Percentiles rank a stretch among this genome's conserved stretches.
phyloP scores from a whole-genome alignment of 2,888 invertebrate genomes.

The Macrosoma leucophasiata region DNA sequence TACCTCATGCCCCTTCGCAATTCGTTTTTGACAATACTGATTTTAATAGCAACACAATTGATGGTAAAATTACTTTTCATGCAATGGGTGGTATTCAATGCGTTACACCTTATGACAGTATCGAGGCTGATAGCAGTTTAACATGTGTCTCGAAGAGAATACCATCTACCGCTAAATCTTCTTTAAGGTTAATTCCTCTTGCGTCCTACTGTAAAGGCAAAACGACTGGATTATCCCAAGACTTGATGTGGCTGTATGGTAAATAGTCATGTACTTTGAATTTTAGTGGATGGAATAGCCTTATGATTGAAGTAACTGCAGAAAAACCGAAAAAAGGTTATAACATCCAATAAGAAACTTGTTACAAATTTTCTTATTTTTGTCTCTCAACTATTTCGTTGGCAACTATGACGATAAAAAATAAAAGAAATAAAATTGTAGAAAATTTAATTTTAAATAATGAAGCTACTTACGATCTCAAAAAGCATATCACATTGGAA shows the following conservation, averaged over 20 bases:
- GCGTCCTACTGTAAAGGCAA: conserved; percentile 18
- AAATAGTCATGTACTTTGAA: conserved; percentile 14
- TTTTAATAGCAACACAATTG: conserved; percentile 19
- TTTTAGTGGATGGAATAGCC: conserved; percentile 32
- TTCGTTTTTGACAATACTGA: conserved; percentile 25
- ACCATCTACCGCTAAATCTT: conserved; percentile 12
- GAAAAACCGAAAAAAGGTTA: too few species aligned
- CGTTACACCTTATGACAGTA: conserved; percentile 14
- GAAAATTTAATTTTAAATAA: too few species aligned
- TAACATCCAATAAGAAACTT: too few species aligned
- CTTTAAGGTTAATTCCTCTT: conserved; percentile 13
- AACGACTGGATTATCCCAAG: conserved; percentile 15
- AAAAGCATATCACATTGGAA: too few species aligned
- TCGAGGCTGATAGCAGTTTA: conserved; percentile 14
- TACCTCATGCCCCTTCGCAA: conserved; percentile 14
- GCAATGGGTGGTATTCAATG: conserved; percentile 23
- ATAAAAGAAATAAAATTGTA: too few species aligned
- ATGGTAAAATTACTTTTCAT: conserved; percentile 22
- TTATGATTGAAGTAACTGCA: conserved; percentile 29
- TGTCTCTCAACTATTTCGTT: too few species aligned
- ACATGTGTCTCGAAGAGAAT: too few species aligned
- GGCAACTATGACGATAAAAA: too few species aligned
- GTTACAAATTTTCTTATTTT: too few species aligned
- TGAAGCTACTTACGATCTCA: too few species aligned
- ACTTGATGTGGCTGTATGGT: conserved; percentile 21